phyloP scores from a whole-genome alignment of 2,888 invertebrate species.

The Chrysolina haemoptera region DNA sequence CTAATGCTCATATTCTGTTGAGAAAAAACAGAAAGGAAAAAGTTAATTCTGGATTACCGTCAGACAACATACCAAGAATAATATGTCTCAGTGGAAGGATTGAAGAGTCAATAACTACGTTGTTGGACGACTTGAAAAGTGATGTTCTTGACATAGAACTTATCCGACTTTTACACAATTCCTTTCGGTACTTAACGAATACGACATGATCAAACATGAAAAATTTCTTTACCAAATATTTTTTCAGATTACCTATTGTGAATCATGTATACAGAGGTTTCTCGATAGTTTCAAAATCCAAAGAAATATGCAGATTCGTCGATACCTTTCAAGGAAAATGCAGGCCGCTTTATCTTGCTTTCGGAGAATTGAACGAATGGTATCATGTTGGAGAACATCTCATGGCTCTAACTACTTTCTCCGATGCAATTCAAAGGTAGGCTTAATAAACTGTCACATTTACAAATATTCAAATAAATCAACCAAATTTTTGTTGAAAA shows the following conservation, averaged over 20 bases:
- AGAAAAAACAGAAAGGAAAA: constrained; percentile 76
- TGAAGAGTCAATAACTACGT: constrained; percentile 78
- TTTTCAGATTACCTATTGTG: constrained; percentile 66
- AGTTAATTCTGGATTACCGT: constrained; percentile 75
- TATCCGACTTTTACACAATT: constrained; percentile 59
- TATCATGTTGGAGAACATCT: constrained; percentile 85
- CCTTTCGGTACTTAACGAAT: constrained; percentile 53
- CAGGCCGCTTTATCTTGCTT: constrained; percentile 73
- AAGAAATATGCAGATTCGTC: constrained; percentile 50
- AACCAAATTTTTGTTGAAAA: too few relatives aligned
- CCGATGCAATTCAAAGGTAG: constrained; percentile 77
- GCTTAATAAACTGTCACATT: background rate
- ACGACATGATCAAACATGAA: too few relatives aligned
- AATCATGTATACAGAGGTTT: constrained; percentile 86
- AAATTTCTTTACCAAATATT: too few relatives aligned
- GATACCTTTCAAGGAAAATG: constrained; percentile 26
- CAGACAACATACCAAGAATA: constrained; percentile 80
- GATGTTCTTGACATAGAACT: constrained; percentile 63
- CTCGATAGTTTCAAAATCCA: constrained; percentile 70
- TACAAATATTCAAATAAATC: too few relatives aligned
- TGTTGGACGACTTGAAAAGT: constrained; percentile 77
- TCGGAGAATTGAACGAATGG: constrained; percentile 87
- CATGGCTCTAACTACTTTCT: constrained; percentile 82
- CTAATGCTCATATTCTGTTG: constrained; percentile 83
- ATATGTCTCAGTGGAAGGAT: constrained; percentile 86